phyloP scores from a whole-genome alignment of 2,797 vertebrate genomes.

The Thalassophryne amazonica region DNA sequence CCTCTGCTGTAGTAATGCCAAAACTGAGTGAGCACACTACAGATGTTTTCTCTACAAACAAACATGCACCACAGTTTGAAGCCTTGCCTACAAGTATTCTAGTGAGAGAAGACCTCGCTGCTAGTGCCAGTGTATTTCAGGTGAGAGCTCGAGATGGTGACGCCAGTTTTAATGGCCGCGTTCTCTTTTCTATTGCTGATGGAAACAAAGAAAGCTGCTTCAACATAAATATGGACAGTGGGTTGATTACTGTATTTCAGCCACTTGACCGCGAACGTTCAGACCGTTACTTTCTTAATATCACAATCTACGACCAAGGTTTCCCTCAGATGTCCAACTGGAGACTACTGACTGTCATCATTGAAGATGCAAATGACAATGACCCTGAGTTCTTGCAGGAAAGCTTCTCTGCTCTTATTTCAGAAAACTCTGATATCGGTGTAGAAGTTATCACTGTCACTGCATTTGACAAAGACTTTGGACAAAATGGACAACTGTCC shows the following conservation, averaged over 20 bases:
- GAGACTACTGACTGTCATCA: constrained; percentile 83
- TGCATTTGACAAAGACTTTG: constrained; percentile 86
- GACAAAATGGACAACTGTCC: constrained; percentile 85
- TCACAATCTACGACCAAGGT: constrained; percentile 94
- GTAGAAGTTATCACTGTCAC: constrained; percentile 80
- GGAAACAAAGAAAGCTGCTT: constrained; percentile 92
- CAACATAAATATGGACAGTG: constrained; percentile 87
- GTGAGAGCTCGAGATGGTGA: constrained; percentile 87
- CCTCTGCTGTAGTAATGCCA: constrained; percentile 77
- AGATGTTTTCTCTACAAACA: constrained; percentile 87
- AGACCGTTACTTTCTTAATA: constrained; percentile 88
- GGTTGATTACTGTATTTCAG: constrained; percentile 86
- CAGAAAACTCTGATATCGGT: constrained; percentile 82
- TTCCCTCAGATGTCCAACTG: constrained; percentile 87
- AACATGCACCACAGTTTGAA: constrained; percentile 86
- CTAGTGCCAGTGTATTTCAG: constrained; percentile 80
- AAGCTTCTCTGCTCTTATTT: constrained; percentile 79
- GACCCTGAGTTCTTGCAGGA: constrained; percentile 83
- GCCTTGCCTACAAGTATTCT: constrained; percentile 83
- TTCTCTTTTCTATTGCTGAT: constrained; percentile 89
- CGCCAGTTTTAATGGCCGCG: constrained; percentile 86
- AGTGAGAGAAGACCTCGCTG: constrained; percentile 81
- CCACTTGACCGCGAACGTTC: constrained; percentile 87
- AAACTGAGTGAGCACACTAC: constrained; percentile 79
- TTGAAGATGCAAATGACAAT: constrained; percentile 94